Conservation (phyloP, 2,113 vertebrate species). For the Henicopernis longicauda region DNA sequence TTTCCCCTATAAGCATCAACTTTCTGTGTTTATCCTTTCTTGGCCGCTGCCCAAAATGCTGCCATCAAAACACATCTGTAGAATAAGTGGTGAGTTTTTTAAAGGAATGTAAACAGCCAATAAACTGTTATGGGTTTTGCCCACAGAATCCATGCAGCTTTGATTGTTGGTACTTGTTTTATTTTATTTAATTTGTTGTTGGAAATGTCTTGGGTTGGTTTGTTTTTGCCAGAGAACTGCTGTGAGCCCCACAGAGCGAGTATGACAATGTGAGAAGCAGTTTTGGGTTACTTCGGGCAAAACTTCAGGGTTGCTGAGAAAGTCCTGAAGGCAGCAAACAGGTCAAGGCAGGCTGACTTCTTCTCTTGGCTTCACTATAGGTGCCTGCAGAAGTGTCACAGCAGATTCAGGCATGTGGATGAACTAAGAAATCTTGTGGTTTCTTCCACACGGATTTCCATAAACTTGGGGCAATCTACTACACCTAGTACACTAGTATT, state of each 20-base stretch:
- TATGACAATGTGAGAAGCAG: neutral
- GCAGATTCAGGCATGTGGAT: neutral
- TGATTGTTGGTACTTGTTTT: slow-evolving; percentile 18
- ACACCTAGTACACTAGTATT: neutral
- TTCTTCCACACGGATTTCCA: neutral
- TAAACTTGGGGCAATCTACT: neutral
- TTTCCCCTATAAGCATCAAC: neutral
- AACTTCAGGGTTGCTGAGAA: neutral
- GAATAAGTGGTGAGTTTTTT: neutral
- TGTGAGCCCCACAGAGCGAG: neutral
- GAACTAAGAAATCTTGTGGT: neutral
- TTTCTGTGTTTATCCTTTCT: neutral
- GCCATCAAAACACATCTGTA: neutral
- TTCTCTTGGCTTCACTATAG: neutral
- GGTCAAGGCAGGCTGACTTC: neutral
- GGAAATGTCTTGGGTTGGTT: neutral
- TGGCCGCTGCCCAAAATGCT: slow-evolving; percentile 14
- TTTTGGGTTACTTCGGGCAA: neutral
- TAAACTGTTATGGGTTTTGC: slow-evolving; percentile 14
- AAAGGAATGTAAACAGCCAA: slow-evolving; percentile 25
- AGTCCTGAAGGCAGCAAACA: neutral
- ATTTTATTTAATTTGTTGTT: slow-evolving; percentile 42
- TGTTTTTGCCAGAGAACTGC: neutral
- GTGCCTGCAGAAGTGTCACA: neutral
- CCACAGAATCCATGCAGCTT: slow-evolving; percentile 13